Evolutionary conservation across 2,888 invertebrate species (phyloP).

Genomic region (Pherbina coryleti): DNA sequence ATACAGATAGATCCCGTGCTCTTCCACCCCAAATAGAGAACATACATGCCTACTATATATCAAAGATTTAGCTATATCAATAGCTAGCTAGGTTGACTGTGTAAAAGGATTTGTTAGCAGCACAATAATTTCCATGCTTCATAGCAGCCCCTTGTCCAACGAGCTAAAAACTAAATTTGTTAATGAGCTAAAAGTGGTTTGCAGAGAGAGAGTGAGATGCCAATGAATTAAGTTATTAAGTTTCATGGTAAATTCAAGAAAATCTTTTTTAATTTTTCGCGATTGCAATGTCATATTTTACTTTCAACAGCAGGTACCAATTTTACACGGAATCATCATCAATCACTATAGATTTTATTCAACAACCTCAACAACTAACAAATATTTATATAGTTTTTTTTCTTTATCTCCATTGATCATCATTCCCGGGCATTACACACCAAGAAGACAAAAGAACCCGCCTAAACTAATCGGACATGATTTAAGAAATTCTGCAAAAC

Average conservation of each 20-base stretch:
- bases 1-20: background rate
- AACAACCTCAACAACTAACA: slow-evolving; percentile 60
- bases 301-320: background rate
- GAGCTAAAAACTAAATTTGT: background rate
- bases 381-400: slow-evolving; percentile 61
- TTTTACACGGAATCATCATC: slow-evolving; percentile 20
- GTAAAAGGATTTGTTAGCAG: slow-evolving; percentile 1
- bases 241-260: background rate
- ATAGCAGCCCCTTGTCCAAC: no score
- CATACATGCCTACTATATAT: background rate
- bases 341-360: slow-evolving; percentile 25
- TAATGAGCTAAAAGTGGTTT: background rate
- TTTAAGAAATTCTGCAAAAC: slow-evolving; percentile 1
- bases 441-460: background rate
- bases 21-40: slow-evolving; percentile 3
- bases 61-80: no score
- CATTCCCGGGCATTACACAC: background rate
- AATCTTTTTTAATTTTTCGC: background rate
- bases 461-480: background rate
- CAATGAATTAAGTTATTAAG: slow-evolving; percentile 10
- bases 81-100: no score
- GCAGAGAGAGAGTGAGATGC: background rate
- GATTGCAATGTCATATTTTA: background rate
- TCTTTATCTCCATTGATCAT: background rate
- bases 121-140: no score